Base-by-base conservation (phyloP, 2,888 invertebrate genomes). In the Rotaria socialis region DNA sequence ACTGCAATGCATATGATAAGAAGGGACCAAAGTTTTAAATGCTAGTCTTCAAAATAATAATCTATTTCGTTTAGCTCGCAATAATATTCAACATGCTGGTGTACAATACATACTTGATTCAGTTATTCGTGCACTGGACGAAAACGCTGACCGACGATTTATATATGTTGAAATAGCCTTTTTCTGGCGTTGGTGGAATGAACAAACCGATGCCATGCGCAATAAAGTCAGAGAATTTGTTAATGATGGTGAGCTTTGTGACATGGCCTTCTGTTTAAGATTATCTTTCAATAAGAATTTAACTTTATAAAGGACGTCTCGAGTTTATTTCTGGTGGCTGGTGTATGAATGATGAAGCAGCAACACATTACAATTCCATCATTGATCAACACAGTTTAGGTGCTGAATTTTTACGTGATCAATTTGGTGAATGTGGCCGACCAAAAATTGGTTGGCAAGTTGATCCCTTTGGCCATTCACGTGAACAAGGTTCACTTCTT, bases 131-230 rank as follows among this genome's bases (percentile, higher is more conserved):
- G 94, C 94, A 60, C 91, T 97, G 7, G 91, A 93, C 89, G 93
- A 93, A 87, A 94, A 96, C 90, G 93, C 94, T 0, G 88, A 89
- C 4, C 90, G 92, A 87, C 89, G 95, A 89, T 96, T 96, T 89
- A 95, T 96, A 85, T 96, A 95, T 90, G 95, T 95, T 4, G 96
- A 96, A 89, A 94, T 95, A 0, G 94, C 95, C 0, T 96, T 94
- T 92, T 94, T 96, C 94, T 94, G 94, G 92, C 94, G 95, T 89
- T 95, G 95, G 95, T 95, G 95, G 95, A 92, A 92, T 16, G 93
- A 94, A 47, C 95, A 95, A 90, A 90, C 92, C 8, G 92, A 93
- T 0, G 90, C 90, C 0, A 91, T 92, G 0, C 93, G 93, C 88
- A 91, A 93, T 35, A 90, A 93, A 89, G 94, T 96, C 0, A 93